Conservation (phyloP, 2,888 invertebrate genomes). For the Crematogaster levior region DNA sequence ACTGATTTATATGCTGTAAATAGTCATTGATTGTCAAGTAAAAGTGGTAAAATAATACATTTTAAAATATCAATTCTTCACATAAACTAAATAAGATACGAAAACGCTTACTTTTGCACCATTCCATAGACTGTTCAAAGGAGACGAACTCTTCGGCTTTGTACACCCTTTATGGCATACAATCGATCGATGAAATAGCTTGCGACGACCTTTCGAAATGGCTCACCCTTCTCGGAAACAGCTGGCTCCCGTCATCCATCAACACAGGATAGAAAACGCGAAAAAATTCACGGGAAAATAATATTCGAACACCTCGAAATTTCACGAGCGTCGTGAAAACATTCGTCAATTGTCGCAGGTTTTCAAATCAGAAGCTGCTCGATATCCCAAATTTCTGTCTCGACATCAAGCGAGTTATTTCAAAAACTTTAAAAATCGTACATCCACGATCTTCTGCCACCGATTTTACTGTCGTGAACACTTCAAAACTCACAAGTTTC, state of each 20-base stretch:
- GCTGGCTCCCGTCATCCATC: conserved; percentile 75
- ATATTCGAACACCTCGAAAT: background rate
- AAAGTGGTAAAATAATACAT: background rate
- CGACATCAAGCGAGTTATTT: background rate
- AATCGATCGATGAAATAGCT: conserved; percentile 71
- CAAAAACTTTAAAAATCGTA: background rate
- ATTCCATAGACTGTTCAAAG: conserved; percentile 54
- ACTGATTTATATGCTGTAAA: background rate
- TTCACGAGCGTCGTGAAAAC: background rate
- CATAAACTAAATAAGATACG: background rate
- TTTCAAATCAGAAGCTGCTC: background rate
- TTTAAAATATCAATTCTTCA: background rate
- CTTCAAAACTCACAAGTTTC: background rate
- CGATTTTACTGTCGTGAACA: no score
- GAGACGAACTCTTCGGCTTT: conserved; percentile 51
- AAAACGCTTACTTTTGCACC: conserved; percentile 63
- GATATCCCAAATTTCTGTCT: background rate
- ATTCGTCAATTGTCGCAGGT: background rate
- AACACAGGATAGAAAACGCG: conserved; percentile 65
- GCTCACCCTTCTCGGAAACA: conserved; percentile 72
- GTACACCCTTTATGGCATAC: conserved; percentile 65
- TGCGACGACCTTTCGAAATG: conserved; percentile 72
- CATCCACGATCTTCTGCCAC: no score
- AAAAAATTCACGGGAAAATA: conserved; percentile 57
- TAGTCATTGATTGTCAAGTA: background rate